Base-by-base conservation (phyloP, 2,888 invertebrate genomes). In the Polydrusus tereticollis region DNA sequence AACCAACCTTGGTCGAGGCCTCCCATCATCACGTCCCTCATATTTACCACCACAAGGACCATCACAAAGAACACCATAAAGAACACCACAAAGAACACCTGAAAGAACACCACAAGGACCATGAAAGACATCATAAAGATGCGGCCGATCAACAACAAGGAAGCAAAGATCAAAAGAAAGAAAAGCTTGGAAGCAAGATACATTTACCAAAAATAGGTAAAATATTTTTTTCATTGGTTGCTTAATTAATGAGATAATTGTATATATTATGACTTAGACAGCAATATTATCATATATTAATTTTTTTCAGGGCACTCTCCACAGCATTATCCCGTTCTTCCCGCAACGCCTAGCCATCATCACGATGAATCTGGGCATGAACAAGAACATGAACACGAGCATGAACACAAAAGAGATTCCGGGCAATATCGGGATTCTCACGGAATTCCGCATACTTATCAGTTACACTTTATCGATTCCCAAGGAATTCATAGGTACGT, bases 1-100 rank as follows among this genome's bases (percentile, higher is more conserved):
- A 89, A 81, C 88, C 89, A 38, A 88, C 89, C 23, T 82, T 89
- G 82, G 82, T 89, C 81, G 89, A 89, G 83, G 87, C 89, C 21
- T 87, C 88, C 45, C 88, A 88, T 77, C 89, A 89, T 83, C 86
- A 88, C 77, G 84, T 87, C 59, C 88, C 87, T 67, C 87, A 88
- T 79, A 64, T 69, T 12, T 87, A 88, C 80, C 69, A 72, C 18
- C 86, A 87, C 79, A 86, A 87, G 78, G 84, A 87, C 69, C 86
- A 86, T 79, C 86, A 87, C 77, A 83, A 85, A 76, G 85, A 80
- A 43, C 77, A 80, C 20, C 79, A 82, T 59, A 77, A 78, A 36
- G 70, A 83, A 77, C 80, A 76, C n/a, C 76, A 76, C 36, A 75
- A 79, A 68, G 77, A 78, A 14, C 73, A 77, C 41, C 43, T 33